Evolutionary conservation across 2,797 vertebrate genomes (phyloP), one percentile per base, ranked within the genome.

Genomic region (Sternotherus odoratus): DNA sequence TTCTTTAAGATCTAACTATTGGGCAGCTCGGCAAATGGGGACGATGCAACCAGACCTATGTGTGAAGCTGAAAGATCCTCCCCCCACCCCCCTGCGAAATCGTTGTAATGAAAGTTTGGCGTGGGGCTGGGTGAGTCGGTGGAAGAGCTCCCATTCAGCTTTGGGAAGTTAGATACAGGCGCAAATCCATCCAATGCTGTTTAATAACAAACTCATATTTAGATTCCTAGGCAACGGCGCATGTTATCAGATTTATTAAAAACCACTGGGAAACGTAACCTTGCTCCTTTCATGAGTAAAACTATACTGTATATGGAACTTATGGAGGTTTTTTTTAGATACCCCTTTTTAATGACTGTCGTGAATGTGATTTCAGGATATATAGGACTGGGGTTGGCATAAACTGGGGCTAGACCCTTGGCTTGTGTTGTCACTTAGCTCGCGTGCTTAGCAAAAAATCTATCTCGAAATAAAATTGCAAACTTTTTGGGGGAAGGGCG

Each of bases 211-310:
- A 81, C 1, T 49, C 75, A 3, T 49, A 78, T 92, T 91, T 83
- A 92, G 79, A 90, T 94, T 87, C 94, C 87, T 49, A 93, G 91
- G 94, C 91, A 94, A 97, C 97, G 50, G 86, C 86, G 16, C 46
- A 5, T 43, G 16, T 51, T 72, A 3, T 0, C 49, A 36, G 93
- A 91, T 92, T 87, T 88, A 86, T 92, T 94, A 89, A 95, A 92
- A 92, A 79, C 21, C 93, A 43, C 39, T 56, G 82, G 81, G 89
- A 69, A 90, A 95, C 69, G 66, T 60, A 83, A 79, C 88, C 93
- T 85, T 88, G 93, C 87, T 91, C 9, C 96, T 91, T 39, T 82
- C 7, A 56, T 54, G 91, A 96, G 86, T 77, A 84, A 95, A 80
- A 88, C 81, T 48, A 8, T 85, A 88, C 81, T 48, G 7, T 85